Percentiles rank a stretch among this genome's conserved stretches.
phyloP scores from a whole-genome alignment of 1,140 invertebrate genomes.

The Drosophila sulfurigaster region DNA sequence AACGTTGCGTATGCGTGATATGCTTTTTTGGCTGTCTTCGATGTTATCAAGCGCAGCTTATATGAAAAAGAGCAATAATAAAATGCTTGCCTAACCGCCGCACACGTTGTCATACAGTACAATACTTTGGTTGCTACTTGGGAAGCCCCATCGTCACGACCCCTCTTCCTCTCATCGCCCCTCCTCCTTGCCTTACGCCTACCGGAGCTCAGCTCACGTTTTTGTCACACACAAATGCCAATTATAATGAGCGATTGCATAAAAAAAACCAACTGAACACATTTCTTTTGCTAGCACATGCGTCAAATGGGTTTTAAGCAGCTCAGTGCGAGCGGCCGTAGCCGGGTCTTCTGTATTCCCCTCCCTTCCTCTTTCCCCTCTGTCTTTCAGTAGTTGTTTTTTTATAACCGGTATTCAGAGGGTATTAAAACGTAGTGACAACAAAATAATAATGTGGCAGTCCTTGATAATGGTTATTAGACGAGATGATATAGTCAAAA shows the following conservation, averaged over 20 bases:
- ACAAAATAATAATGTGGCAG: no score
- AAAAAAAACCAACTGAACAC: conserved; percentile 63
- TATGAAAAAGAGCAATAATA: conserved; percentile 30
- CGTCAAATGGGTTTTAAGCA: conserved; percentile 68
- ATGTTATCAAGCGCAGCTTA: conserved; percentile 55
- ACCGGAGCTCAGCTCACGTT: conserved; percentile 34
- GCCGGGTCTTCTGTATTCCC: conserved; percentile 31
- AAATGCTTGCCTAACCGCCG: conserved; percentile 40
- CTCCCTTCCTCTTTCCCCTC: background rate
- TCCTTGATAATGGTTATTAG: no score
- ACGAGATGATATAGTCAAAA: no score
- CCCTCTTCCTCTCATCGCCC: background rate
- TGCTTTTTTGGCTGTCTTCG: conserved; percentile 53
- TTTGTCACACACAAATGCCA: conserved; percentile 80
- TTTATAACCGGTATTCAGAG: no score
- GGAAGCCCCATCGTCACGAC: conserved; percentile 4
- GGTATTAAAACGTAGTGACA: no score
- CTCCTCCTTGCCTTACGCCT: background rate
- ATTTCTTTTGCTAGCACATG: conserved; percentile 62
- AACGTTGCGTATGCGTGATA: conserved; percentile 75
- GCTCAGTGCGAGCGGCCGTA: conserved; percentile 45
- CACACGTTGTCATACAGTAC: conserved; percentile 37
- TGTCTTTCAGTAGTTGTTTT: no score
- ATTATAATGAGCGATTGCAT: conserved; percentile 82
- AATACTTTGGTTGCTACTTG: background rate